Conservation (phyloP, 2,888 invertebrate species). For the Pegoplata infirma region DNA sequence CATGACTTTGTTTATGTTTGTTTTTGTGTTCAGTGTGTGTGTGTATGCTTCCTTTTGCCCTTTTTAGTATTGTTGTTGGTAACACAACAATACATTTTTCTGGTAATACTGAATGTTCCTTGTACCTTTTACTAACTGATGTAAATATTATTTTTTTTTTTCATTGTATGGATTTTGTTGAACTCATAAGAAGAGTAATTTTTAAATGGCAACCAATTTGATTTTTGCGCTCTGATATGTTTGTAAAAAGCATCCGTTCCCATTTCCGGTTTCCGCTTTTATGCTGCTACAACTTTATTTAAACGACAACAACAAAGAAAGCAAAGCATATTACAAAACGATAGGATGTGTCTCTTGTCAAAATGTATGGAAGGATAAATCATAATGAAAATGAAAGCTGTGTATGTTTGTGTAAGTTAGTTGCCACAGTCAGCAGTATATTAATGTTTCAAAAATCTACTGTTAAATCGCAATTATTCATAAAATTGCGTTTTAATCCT, state of each 20-base stretch:
- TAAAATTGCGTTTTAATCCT: conserved; percentile 47
- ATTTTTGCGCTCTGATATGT: conserved; percentile 65
- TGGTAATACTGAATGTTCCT: too few species aligned
- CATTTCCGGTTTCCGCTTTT: conserved; percentile 74
- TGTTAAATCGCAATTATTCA: conserved; percentile 52
- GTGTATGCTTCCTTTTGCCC: conserved; percentile 5
- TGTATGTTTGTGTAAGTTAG: too few species aligned
- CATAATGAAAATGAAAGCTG: conserved; percentile 32
- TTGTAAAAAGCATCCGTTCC: conserved; percentile 67
- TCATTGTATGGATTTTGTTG: conserved; percentile 18
- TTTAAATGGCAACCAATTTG: conserved; percentile 63
- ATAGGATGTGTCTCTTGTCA: conserved; percentile 47
- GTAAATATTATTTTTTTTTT: too few species aligned
- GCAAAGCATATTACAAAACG: conserved; percentile 43
- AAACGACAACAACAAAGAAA: too few species aligned
- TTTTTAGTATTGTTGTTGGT: conserved; percentile 16
- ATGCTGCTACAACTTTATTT: conserved; percentile 39
- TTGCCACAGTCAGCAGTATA: too few species aligned
- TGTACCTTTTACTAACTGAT: too few species aligned
- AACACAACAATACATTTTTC: conserved; percentile 24
- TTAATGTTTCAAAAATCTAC: neutral
- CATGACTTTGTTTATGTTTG: conserved; percentile 9
- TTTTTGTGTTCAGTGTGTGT: conserved; percentile 29
- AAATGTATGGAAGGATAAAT: too few species aligned
- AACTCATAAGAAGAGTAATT: conserved; percentile 49